Conservation (phyloP, 2,888 invertebrate species). For the Stomorhina lunata region DNA sequence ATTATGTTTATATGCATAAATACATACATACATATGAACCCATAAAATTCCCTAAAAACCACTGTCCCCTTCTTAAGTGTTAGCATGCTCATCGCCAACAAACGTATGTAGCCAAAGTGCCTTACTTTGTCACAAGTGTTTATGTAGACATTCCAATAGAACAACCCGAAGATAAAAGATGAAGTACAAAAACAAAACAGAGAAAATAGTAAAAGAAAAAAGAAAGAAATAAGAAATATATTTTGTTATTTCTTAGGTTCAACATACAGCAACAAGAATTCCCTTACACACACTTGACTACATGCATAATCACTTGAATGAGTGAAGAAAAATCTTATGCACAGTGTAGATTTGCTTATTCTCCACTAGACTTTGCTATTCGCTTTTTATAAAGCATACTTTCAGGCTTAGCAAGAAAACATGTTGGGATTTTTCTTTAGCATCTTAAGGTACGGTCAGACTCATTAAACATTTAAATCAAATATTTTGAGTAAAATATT, state of each 20-base stretch:
- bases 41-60: not conserved
- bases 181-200: not conserved
- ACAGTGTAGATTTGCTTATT: not conserved
- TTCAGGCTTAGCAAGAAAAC: slow-evolving; percentile 39
- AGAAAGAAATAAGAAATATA: not conserved
- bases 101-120: slow-evolving; percentile 13
- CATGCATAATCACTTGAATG: no score
- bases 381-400: slow-evolving; percentile 43
- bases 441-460: no score
- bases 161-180: not conserved
- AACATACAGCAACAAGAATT: slow-evolving; percentile 15
- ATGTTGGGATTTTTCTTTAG: slow-evolving; percentile 26
- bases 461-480: no score
- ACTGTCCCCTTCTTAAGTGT: slow-evolving; percentile 26
- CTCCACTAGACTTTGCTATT: not conserved
- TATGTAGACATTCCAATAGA: slow-evolving; percentile 22
- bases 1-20: no score
- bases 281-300: not conserved
- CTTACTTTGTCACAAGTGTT: slow-evolving; percentile 50
- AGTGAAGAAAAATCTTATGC: slow-evolving; percentile 25
- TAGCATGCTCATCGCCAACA: not conserved
- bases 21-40: no score
- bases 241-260: not conserved
- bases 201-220: not conserved
- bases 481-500: no score